Conservation (phyloP, 1,140 invertebrate genomes). For the Conopomorpha cramerella region DNA sequence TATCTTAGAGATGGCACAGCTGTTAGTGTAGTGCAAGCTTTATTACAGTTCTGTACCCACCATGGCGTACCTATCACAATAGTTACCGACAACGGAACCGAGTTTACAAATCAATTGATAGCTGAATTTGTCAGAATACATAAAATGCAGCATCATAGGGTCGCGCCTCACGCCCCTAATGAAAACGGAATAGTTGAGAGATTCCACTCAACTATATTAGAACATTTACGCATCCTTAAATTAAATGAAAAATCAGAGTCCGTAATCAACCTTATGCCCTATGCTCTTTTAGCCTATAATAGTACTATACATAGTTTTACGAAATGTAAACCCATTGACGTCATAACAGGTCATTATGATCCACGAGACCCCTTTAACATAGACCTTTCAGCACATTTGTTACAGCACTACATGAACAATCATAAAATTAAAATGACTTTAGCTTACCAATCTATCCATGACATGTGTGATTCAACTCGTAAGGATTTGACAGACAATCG, state of each 20-base stretch:
- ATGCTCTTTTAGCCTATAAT: constrained; percentile 10
- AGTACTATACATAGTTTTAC: too few relatives aligned
- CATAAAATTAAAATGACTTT: too few relatives aligned
- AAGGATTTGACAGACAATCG: background rate
- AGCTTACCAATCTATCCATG: background rate
- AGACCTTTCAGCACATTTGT: background rate
- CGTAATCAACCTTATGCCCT: constrained; percentile 7
- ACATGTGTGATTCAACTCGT: background rate
- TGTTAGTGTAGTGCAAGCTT: too few relatives aligned
- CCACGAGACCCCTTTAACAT: constrained; percentile 1
- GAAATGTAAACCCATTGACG: constrained; percentile 6
- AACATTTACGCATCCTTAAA: constrained; percentile 10
- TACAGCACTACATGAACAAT: background rate
- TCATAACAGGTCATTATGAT: constrained; percentile 5
- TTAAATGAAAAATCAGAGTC: constrained; percentile 4
- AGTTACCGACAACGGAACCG: constrained; percentile 5
- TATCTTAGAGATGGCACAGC: background rate
- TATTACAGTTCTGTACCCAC: constrained; percentile 3
- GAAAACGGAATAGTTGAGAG: too few relatives aligned
- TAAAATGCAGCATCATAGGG: too few relatives aligned
- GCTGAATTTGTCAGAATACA: constrained; percentile 5
- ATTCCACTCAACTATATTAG: too few relatives aligned
- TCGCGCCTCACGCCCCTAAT: too few relatives aligned
- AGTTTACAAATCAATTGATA: constrained; percentile 9
- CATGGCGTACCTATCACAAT: constrained; percentile 6